Base-by-base conservation (phyloP, 2,888 invertebrate species). In the Acronicta alni region DNA sequence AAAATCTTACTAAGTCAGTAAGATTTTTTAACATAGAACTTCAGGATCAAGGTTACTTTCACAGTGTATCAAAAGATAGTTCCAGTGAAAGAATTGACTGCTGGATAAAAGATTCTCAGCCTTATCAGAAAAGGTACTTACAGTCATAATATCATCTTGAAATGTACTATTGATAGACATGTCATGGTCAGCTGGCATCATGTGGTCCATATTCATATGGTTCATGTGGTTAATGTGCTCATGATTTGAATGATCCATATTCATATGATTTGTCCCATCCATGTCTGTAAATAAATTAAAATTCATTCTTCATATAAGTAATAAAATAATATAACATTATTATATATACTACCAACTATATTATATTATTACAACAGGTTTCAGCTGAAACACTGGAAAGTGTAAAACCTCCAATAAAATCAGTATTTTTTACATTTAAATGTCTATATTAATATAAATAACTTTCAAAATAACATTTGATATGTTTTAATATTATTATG, bases 201-300 rank as follows among this genome's bases (percentile, higher is more conserved):
- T 74, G 32, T 82, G 77, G 39, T 79, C 79, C 58, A 75, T 68
- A 39, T 81, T 67, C 49, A 78, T 79, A 44, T 76, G 67, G n/a
- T 61, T 47, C 71, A 76, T 77, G 39, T 77, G 74, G 48, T 75
- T 65, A 12, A 55, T 72, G 56, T 82, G 81, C 7, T 77, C 77
- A 75, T 84, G 84, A 45, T 81, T 72, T 39, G 78, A 65, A 67
- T 87, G 85, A 46, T 80, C 82, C 85, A 86, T 83, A 42, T 70
- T 71, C 70, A 77, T 73, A 42, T 78, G 78, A 59, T 79, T 61
- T 70, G 78, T 72, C 20, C 63, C 76, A 53, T 77, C 76, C 75
- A 76, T 79, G 43, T 63, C 81, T 83, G 63, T 18, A 62, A 71
- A 55, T 47, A 42, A 39, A 49, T 30, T 7, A 23, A 15, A 15